Evolutionary conservation across 2,113 vertebrate genomes (phyloP).

Genomic region (Melanocharis versteri): DNA sequence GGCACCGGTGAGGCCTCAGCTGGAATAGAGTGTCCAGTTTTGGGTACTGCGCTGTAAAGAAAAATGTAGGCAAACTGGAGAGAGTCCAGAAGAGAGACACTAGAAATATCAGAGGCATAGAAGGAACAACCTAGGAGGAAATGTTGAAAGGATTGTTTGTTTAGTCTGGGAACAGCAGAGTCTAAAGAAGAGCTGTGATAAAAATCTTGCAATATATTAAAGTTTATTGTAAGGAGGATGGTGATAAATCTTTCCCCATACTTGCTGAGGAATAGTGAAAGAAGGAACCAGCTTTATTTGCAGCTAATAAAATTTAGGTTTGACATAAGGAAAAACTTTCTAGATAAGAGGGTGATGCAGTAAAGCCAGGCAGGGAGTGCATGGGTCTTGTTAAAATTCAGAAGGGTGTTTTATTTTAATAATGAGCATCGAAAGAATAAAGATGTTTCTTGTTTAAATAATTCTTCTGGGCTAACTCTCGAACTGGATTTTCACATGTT

Average conservation of each 20-base stretch:
- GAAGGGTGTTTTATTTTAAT: neutral
- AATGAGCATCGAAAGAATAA: neutral
- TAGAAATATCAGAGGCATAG: slow-evolving; percentile 15
- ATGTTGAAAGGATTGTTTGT: slow-evolving; percentile 59
- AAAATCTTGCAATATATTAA: slow-evolving; percentile 39
- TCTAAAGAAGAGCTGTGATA: slow-evolving; percentile 20
- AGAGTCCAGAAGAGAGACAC: slow-evolving; percentile 25
- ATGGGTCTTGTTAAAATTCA: neutral
- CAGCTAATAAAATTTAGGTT: neutral
- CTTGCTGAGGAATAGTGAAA: neutral
- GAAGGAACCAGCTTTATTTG: slow-evolving; percentile 2
- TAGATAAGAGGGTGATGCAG: neutral
- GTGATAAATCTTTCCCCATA: slow-evolving; percentile 1
- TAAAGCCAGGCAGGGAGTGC: neutral
- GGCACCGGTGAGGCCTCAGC: slow-evolving; percentile 57
- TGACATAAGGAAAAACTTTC: neutral
- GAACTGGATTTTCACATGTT: neutral
- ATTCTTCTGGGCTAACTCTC: neutral
- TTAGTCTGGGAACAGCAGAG: slow-evolving; percentile 45
- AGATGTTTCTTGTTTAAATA: neutral
- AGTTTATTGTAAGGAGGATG: slow-evolving; percentile 19
- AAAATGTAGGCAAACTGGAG: slow-evolving; percentile 46
- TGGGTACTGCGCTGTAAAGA: slow-evolving; percentile 46
- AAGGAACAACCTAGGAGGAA: slow-evolving; percentile 40
- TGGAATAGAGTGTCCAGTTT: slow-evolving; percentile 58